Base-by-base conservation (phyloP, 2,113 vertebrate genomes). In the Nothobranchius kuhntae region DNA sequence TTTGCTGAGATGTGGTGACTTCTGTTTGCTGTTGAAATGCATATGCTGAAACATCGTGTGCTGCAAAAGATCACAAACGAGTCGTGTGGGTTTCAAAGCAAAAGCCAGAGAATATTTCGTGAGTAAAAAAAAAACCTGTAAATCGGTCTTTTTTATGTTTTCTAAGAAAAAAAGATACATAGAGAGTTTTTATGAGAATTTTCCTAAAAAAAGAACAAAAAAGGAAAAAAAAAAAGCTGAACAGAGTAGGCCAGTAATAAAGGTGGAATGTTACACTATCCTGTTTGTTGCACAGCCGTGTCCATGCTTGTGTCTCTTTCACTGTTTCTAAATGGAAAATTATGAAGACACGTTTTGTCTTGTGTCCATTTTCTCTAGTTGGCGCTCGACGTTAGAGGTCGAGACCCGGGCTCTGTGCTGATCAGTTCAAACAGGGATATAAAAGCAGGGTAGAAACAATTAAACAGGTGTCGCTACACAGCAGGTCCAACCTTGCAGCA, bases 71-170 rank as follows among this genome's bases (percentile, higher is more conserved):
- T 78, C 72, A 86, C 21, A 75, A 80, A 75, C 53, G 59, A 81
- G 75, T 86, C 76, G 62, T 65, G 70, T 72, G 58, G 85, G 78
- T 87, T 89, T 69, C 73, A 80, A 82, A 87, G 69, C 75, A 86
- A 88, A 84, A 85, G 82, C 85, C 86, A 89, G 86, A 91, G 80
- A 73, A 75, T 82, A 83, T 81, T 84, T 71, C 82, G 73, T 65
- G 62, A 92, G 89, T 93, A 91, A 85, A 80, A 90, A n/a, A n/a
- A 91, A 92, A 68, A 21, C 21, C 72, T 94, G 91, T 93, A 90
- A 72, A 91, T 84, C 69, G 81, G 24, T 74, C 61, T 92, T 93
- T 21, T 94, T 93, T 91, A 92, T 86, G 86, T 93, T 92, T 93
- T 92, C 46, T 89, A 91, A 89, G 63, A 84, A 90, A 88, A 21